Conservation (phyloP, 2,113 vertebrate genomes). For the Dendrocopos noguchii region DNA sequence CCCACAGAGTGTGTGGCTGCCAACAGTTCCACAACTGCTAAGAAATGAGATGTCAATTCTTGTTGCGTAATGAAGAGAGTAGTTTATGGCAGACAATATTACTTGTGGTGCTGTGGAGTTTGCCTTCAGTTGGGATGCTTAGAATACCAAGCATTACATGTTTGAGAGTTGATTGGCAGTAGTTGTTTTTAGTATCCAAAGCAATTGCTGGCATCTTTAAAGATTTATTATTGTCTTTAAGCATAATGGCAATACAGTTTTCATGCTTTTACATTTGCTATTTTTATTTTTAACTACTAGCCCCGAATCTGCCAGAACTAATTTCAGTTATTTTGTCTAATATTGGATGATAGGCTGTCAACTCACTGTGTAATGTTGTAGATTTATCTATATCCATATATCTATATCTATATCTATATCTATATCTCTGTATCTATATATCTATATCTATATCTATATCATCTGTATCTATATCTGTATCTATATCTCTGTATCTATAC, state of each 20-base stretch:
- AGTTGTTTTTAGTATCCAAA: conserved; percentile 75
- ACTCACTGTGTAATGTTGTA: conserved; percentile 59
- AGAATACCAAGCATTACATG: conserved; percentile 25
- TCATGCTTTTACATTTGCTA: conserved; percentile 80
- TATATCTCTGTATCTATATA: no score
- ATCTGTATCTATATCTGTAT: no score
- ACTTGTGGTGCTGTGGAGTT: conserved; percentile 61
- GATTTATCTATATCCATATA: not conserved
- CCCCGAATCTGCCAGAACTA: conserved; percentile 80
- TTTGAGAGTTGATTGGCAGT: conserved; percentile 75
- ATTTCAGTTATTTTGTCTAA: conserved; percentile 74
- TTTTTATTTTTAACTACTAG: conserved; percentile 84
- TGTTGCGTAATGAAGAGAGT: conserved; percentile 33
- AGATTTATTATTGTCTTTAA: conserved; percentile 82
- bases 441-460: no score
- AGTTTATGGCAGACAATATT: conserved; percentile 57
- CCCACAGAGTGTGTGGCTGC: not conserved
- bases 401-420: not conserved
- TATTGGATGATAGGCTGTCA: conserved; percentile 72
- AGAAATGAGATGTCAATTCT: conserved; percentile 22
- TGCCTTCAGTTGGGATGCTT: conserved; percentile 49
- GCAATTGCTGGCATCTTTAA: conserved; percentile 73
- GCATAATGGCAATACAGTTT: conserved; percentile 78
- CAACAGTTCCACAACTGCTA: conserved; percentile 18
- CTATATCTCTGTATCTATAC: no score